phyloP scores from a whole-genome alignment of 2,113 vertebrate species.

The Campylomormyrus tamandua region DNA sequence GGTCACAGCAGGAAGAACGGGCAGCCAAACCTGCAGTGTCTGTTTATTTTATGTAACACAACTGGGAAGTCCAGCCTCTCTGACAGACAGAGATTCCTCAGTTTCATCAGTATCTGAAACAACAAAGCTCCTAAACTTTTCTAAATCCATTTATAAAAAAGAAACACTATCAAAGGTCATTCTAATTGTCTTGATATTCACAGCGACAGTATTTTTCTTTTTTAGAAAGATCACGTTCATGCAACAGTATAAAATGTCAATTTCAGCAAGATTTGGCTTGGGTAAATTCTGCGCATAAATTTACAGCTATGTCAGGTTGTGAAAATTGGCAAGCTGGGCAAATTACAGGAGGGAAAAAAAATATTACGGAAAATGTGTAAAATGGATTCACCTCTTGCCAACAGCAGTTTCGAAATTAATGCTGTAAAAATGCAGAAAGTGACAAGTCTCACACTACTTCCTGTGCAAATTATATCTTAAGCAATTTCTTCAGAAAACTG shows the following conservation, averaged over 20 bases:
- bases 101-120: not conserved
- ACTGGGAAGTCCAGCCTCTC: not conserved
- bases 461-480: not conserved
- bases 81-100: not conserved
- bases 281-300: not conserved
- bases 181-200: not conserved
- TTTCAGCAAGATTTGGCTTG: not conserved
- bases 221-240: not conserved
- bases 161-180: not conserved
- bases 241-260: not conserved
- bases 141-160: not conserved
- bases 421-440: not conserved
- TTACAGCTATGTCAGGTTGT: not conserved
- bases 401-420: not conserved
- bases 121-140: not conserved
- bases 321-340: not conserved
- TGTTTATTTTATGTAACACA: not conserved
- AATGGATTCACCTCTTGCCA: not conserved
- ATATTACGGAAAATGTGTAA: slow-evolving; percentile 1
- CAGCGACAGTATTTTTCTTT: not conserved
- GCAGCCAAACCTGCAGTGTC: not conserved
- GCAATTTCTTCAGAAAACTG: not conserved
- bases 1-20: not conserved
- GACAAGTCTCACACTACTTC: not conserved
- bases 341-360: not conserved